A percentile compares a stretch with the other conserved stretches of the same genome.
Evolutionary conservation across 2,888 invertebrate species (phyloP).

Genomic region (Linyphia triangularis): DNA sequence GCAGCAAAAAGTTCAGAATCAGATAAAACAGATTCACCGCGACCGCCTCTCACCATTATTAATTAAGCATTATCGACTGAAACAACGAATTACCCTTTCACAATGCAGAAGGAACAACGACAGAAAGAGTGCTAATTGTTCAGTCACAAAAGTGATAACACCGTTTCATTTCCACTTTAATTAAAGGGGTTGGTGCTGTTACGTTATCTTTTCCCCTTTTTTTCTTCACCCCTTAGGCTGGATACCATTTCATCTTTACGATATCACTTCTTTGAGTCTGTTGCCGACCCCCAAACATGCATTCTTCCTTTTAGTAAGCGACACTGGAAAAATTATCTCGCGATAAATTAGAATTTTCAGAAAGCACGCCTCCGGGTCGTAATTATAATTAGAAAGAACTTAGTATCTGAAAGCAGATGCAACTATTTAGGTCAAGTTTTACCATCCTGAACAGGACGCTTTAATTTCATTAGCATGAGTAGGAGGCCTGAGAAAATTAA

Average conservation of each 20-base stretch:
- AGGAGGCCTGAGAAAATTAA: not conserved
- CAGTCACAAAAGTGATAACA: not conserved
- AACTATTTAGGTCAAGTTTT: not conserved
- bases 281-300: not conserved
- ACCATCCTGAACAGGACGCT: not conserved
- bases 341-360: constrained; percentile 15
- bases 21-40: not conserved
- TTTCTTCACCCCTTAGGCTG: not conserved
- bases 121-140: constrained; percentile 25
- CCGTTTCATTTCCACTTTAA: not conserved
- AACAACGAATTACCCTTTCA: not conserved
- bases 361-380: constrained; percentile 15
- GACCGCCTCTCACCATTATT: not conserved
- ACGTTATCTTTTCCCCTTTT: not conserved
- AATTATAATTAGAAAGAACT: constrained; percentile 26
- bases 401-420: not conserved
- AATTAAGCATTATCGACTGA: not conserved
- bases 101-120: not conserved
- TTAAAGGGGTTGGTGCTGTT: not conserved
- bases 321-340: not conserved
- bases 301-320: not conserved
- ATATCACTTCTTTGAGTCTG: not conserved
- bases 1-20: not conserved
- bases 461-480: constrained; percentile 13
- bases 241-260: not conserved